Base-by-base conservation (phyloP, 1,140 invertebrate species). In the Pseudomyrmex flavicornis region DNA sequence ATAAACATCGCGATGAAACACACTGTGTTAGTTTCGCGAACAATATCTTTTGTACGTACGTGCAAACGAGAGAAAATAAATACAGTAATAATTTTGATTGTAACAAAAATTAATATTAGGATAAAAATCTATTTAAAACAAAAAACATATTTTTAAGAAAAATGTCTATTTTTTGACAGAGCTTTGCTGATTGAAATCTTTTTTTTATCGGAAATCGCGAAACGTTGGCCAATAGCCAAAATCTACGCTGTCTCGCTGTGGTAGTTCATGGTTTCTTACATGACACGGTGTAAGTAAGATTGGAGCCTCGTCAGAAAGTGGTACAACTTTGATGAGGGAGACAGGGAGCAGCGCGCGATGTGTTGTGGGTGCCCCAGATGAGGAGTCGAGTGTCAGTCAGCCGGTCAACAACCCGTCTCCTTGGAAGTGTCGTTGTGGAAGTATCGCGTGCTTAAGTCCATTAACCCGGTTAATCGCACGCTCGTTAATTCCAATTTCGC, bases 401-500 rank as follows among this genome's bases (percentile, higher is more conserved):
- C 46, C 85, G 90, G 89, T 92, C 88, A 90, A 90, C 85, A 90
- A 92, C 90, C 90, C 89, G 85, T 20, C 72, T 87, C 65, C 84
- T 85, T 88, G 82, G 79, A 85, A 89, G 66, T 54, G 70, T 72
- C 82, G 83, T 68, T 56, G 70, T 73, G 35, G 56, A 74, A 83
- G 80, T 87, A 90, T 89, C 82, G 85, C 89, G 89, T 91, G 89
- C 80, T 79, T 83, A 83, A 84, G 77, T 85, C 86, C 87, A 90
- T 92, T 92, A 92, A 90, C 90, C 89, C 90, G 88, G 86, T 91
- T 89, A 91, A 92, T 90, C 86, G 86, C 58, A 83, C 84, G 83
- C 88, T 89, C 89, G 90, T 91, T 92, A 91, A 92, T 92, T 91
- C 89, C 83, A 70, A 87, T 90, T 86, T 88, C 66, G 66, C 89